Percentiles rank a stretch among this genome's conserved stretches.
Evolutionary conservation across 2,888 invertebrate species (phyloP).

Genomic region (Himalopsyche tibetana): DNA sequence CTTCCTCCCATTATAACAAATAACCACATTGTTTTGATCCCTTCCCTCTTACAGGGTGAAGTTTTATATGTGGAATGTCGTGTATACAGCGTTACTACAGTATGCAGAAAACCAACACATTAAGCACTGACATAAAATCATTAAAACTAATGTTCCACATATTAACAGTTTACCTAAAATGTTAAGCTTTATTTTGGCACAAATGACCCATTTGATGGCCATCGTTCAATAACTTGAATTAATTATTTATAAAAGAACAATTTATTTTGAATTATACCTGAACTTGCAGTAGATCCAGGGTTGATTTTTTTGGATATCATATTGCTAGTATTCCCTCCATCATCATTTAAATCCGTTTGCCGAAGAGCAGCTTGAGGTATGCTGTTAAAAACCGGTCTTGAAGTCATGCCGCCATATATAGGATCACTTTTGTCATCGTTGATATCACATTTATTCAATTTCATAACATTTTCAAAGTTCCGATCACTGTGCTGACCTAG

Average conservation of each 20-base stretch:
- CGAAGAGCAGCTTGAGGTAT: constrained; percentile 57
- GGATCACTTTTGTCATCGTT: constrained; percentile 63
- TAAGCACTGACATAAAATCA: too few relatives aligned
- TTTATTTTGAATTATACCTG: constrained; percentile 70
- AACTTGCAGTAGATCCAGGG: constrained; percentile 80
- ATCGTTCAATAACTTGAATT: too few relatives aligned
- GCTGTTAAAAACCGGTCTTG: constrained; percentile 60
- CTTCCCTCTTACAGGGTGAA: too few relatives aligned
- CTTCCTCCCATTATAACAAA: too few relatives aligned
- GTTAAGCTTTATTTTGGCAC: too few relatives aligned
- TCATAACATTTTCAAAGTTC: constrained; percentile 57
- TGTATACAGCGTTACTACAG: too few relatives aligned
- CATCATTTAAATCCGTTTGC: constrained; percentile 61
- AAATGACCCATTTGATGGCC: too few relatives aligned
- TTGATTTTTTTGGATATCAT: constrained; percentile 67
- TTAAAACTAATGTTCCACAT: too few relatives aligned
- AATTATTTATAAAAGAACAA: not conserved
- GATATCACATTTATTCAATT: constrained; percentile 56
- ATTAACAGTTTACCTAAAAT: too few relatives aligned
- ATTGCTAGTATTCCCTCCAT: constrained; percentile 53
- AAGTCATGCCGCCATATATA: constrained; percentile 63
- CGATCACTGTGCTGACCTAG: constrained; percentile 56
- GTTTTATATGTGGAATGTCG: too few relatives aligned
- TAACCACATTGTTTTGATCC: too few relatives aligned
- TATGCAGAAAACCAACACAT: too few relatives aligned